Evolutionary conservation across 1,140 invertebrate genomes (phyloP).

Genomic region (Drosophila albomicans): DNA sequence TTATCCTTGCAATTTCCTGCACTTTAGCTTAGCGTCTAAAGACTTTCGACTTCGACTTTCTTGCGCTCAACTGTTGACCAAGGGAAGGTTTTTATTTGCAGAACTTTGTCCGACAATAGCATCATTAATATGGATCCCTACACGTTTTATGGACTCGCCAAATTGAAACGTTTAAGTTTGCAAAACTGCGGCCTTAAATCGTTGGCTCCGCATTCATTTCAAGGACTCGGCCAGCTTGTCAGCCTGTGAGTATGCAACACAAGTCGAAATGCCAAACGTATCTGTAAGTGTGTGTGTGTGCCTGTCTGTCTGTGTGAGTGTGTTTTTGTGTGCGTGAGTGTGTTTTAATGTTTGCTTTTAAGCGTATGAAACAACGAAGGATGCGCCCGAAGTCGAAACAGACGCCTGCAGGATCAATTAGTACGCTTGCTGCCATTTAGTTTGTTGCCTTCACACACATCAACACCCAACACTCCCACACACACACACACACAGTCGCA

Average conservation of each 20-base stretch:
- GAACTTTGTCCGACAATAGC: conserved; percentile 87
- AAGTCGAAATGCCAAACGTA: conserved; percentile 15
- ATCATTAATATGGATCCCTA: conserved; percentile 86
- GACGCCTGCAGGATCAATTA: conserved; percentile 59
- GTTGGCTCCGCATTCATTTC: conserved; percentile 85
- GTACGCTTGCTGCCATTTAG: conserved; percentile 47
- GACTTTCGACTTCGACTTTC: conserved; percentile 55
- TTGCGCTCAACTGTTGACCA: conserved; percentile 49
- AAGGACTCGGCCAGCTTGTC: conserved; percentile 85
- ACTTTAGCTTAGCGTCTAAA: conserved; percentile 45
- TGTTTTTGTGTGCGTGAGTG: conserved; percentile 25
- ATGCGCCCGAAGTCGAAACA: conserved; percentile 31
- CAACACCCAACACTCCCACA: conserved; percentile 38
- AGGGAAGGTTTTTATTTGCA: conserved; percentile 84
- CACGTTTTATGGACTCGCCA: conserved; percentile 85
- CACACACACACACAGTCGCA: conserved; percentile 11
- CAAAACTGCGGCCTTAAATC: conserved; percentile 86
- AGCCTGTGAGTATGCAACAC: conserved; percentile 86
- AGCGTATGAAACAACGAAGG: conserved; percentile 41
- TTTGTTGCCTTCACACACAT: conserved; percentile 50
- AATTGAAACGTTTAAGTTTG: conserved; percentile 86
- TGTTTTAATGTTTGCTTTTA: conserved; percentile 70
- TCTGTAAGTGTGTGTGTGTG: conserved; percentile 23
- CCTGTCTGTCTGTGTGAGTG: conserved; percentile 28
- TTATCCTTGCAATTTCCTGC: conserved; percentile 75